Evolutionary conservation across 2,113 vertebrate species (phyloP), one percentile per base, ranked within the genome.

Genomic region (Corydoras maculifer): DNA sequence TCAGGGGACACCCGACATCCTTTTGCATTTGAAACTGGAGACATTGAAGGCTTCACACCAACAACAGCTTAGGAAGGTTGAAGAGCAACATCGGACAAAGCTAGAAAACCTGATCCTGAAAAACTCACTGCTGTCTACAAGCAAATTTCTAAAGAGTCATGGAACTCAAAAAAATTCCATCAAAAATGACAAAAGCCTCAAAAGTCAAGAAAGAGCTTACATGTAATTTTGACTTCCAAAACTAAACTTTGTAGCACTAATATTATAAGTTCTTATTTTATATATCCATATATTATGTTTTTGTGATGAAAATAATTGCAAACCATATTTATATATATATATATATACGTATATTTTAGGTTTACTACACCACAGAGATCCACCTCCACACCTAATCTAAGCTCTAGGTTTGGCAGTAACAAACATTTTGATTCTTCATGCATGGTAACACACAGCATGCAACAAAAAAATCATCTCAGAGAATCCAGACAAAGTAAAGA

Each of bases 361-460:
- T 76, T 55, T 77, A 62, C 29, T 57, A 85, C 81, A 78, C 75
- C 78, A 62, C 90, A 85, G 67, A 87, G 81, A 59, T 89, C 88
- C 65, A 85, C 78, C 73, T 91, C 88, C 73, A 69, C 87, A 79
- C 86, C 78, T 70, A 84, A 82, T 77, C 80, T 90, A 65, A 83
- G 77, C n/a, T 85, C 64, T 8, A 83, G 68, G 76, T 78, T 64
- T 65, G 77, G 83, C 83, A 71, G 74, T 18, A 29, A 82, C 63
- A 90, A 74, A 74, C 79, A 78, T 14, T 80, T 84, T 75, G 83
- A 77, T 0, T 65, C 86, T 77, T 80, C 82, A 43, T 84, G 83
- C 85, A 72, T 76, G 53, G 79, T 83, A 5, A 84, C 84, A 79
- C 88, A 91, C 54, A 15, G 64, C 86, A 88, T 80, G 0, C 76